phyloP scores from a whole-genome alignment of 2,797 vertebrate species.

The Lepilemur septentrionalis region DNA sequence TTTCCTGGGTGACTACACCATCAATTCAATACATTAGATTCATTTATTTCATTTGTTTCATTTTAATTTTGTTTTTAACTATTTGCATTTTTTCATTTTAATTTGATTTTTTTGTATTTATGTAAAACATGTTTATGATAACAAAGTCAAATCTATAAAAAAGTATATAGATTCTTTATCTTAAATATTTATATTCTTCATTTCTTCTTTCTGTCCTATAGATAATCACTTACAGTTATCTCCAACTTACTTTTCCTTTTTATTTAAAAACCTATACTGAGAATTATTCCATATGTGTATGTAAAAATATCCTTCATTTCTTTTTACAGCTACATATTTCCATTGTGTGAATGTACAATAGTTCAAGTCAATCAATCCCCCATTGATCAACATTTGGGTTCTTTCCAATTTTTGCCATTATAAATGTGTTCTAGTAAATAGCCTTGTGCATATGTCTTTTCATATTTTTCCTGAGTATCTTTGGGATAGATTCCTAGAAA shows the following conservation, averaged over 20 bases:
- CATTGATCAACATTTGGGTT: slow-evolving; percentile 45
- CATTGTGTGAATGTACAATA: slow-evolving; percentile 7
- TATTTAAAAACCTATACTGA: neutral
- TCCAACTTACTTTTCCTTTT: slow-evolving; percentile 22
- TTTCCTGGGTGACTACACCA: neutral
- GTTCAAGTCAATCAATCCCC: neutral
- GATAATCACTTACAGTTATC: neutral
- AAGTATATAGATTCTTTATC: neutral
- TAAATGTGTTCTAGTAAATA: slow-evolving; percentile 53
- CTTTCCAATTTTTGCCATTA: slow-evolving; percentile 31
- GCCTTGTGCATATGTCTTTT: slow-evolving; percentile 46
- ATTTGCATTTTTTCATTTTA: neutral
- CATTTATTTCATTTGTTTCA: slow-evolving; percentile 34
- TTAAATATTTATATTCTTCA: slow-evolving; percentile 8
- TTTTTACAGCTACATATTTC: slow-evolving; percentile 21
- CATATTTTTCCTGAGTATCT: slow-evolving; percentile 44
- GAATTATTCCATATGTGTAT: slow-evolving; percentile 28
- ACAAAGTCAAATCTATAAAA: slow-evolving; percentile 22
- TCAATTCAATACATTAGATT: slow-evolving; percentile 37
- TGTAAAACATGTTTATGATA: slow-evolving; percentile 12
- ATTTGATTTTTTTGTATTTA: slow-evolving; percentile 18
- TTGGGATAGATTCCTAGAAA: slow-evolving; percentile 63
- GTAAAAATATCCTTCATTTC: slow-evolving; percentile 19
- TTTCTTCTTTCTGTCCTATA: neutral
- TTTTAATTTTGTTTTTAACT: slow-evolving; percentile 37